These are phyloP conservation scores for Herpetotheres cachinnans DNA, from an alignment of 2,113 vertebrate genomes.

Conservation along the genomic window DNA sequence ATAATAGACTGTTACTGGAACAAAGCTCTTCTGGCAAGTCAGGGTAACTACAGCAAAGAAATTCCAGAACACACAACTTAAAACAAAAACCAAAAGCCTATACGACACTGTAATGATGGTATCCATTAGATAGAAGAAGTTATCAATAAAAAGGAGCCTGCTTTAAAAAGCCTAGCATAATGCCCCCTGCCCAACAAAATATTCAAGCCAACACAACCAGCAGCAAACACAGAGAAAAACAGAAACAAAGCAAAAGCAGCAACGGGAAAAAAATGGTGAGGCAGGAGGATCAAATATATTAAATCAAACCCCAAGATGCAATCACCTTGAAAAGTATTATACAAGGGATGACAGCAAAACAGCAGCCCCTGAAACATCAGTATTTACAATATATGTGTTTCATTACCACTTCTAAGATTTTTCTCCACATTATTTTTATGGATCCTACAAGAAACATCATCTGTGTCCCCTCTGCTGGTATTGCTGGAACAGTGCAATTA, in stretches of 20 bases:
- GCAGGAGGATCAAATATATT: neutral
- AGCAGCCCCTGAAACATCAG: neutral
- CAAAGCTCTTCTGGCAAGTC: neutral
- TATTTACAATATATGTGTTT: neutral
- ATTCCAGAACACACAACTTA: neutral
- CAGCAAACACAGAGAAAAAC: neutral
- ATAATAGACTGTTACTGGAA: neutral
- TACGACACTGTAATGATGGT: neutral
- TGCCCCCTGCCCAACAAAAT: neutral
- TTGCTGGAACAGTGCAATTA: neutral
- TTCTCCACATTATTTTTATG: neutral
- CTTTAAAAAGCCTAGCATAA: neutral
- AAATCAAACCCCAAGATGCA: neutral
- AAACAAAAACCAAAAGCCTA: neutral
- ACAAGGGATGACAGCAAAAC: neutral
- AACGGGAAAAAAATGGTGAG: neutral
- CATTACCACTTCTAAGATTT: neutral
- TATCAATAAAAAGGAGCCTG: neutral
- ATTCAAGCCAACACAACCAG: neutral
- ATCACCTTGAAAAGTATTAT: neutral
- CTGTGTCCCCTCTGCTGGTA: conserved; percentile 36
- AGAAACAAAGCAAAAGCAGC: neutral
- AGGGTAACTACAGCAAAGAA: neutral
- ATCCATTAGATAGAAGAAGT: neutral
- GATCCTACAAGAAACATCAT: neutral